Base-by-base conservation (phyloP, 2,113 vertebrate genomes). In the Galemys pyrenaicus region DNA sequence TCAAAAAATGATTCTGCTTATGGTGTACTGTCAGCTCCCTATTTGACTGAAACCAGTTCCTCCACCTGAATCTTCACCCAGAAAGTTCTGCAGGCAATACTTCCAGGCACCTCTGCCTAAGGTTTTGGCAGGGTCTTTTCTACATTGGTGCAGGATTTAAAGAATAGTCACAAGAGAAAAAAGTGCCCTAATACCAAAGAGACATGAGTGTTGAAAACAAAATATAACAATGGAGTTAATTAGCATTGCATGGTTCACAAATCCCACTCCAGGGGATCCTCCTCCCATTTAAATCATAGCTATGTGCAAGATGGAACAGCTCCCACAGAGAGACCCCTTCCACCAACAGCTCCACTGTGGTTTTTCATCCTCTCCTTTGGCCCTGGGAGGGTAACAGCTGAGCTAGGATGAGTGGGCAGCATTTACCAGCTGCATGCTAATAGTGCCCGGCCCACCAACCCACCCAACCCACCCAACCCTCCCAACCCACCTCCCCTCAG, bases 221-320 rank as follows among this genome's bases (percentile, higher is more conserved):
- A 98, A 97, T 95, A 94, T 96, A 98, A 98, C 98, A 98, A 97
- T 98, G 97, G 97, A 97, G 97, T 97, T 98, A 96, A 98, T 98
- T 98, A 98, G 97, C 98, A 97, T 98, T 94, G 96, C 96, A 92
- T 93, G 97, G 98, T 97, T 98, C 98, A 98, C 95, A 98, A 97
- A 97, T 94, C 97, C 94, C 96, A 96, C 98, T 97, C 60, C 93
- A 95, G 97, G 97, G 97, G 96, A 97, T 98, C 97, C 96, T 97
- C 96, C 89, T 96, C 65, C 37, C 79, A 92, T 98, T 97, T 98
- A 98, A 98, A 98, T 98, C 97, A 95, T 97, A 95, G 96, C 97
- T 97, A 82, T 92, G 87, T 94, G 96, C 56, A 54, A 96, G 95
- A 93, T 95, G 97, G 95, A 96, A 95, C 97, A 87, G 96, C 97